Evolutionary conservation across 2,888 invertebrate genomes (phyloP).

Genomic region (Dryocosmus kuriphilus): DNA sequence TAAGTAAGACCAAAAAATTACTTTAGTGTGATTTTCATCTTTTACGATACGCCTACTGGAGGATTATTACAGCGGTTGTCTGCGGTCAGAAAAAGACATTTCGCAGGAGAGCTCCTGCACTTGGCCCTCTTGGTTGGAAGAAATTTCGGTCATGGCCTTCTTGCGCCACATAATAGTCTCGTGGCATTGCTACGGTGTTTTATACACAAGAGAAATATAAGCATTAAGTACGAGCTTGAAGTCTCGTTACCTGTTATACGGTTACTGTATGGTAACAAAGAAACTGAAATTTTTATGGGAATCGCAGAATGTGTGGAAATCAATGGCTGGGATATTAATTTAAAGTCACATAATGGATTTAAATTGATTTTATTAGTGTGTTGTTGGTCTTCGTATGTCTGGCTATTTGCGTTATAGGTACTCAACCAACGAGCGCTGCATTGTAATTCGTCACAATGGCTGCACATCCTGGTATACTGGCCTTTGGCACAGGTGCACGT

Average conservation of each 20-base stretch:
- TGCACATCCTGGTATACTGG: constrained; percentile 72
- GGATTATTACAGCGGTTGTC: constrained; percentile 27
- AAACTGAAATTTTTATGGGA: not conserved
- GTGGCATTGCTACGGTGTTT: constrained; percentile 30
- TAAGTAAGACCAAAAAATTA: not conserved
- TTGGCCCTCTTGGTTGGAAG: constrained; percentile 72
- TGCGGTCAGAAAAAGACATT: constrained; percentile 27
- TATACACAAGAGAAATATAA: constrained; percentile 8
- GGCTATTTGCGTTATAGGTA: constrained; percentile 30
- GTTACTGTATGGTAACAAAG: not conserved
- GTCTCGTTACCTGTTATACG: constrained; percentile 5
- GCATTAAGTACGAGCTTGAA: constrained; percentile 19
- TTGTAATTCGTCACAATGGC: constrained; percentile 74
- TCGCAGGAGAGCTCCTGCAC: constrained; percentile 64
- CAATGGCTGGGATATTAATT: constrained; percentile 1
- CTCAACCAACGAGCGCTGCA: constrained; percentile 57
- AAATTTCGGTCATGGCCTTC: constrained; percentile 76
- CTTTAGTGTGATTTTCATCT: not conserved
- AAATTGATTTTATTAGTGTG: not conserved
- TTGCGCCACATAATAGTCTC: constrained; percentile 41
- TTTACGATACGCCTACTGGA: not conserved
- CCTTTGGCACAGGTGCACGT: constrained; percentile 70
- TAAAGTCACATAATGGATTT: constrained; percentile 4
- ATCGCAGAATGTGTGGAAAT: not conserved
- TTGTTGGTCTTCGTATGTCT: constrained; percentile 36